phyloP scores from a whole-genome alignment of 2,888 invertebrate species.

The Lottia gigantea region DNA sequence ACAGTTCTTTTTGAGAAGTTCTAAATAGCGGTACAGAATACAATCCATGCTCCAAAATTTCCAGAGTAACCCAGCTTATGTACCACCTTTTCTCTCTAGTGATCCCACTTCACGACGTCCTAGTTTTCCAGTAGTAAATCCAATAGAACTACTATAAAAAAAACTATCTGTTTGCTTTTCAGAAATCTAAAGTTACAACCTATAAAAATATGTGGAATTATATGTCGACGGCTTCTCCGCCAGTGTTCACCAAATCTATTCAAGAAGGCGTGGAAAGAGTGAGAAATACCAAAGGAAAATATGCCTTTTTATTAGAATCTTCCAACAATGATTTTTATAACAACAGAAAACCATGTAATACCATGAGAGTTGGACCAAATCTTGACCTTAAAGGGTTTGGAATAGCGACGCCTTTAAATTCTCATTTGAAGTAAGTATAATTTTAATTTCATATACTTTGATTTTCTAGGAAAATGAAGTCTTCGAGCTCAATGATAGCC shows the following conservation, averaged over 20 bases:
- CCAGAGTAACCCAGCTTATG: too few relatives aligned
- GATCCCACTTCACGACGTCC: too few relatives aligned
- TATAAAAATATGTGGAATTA: conserved; percentile 95
- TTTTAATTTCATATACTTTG: not conserved
- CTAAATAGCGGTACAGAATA: too few relatives aligned
- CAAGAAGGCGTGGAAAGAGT: conserved; percentile 85
- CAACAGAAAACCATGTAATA: conserved; percentile 79
- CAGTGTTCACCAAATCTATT: conserved; percentile 83
- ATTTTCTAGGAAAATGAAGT: not conserved
- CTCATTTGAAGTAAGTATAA: conserved; percentile 38
- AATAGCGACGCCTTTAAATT: conserved; percentile 84
- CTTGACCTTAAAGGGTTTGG: conserved; percentile 89
- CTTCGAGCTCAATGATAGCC: too few relatives aligned
- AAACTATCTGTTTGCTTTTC: conserved; percentile 40
- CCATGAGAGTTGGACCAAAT: conserved; percentile 80
- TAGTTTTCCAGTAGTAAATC: too few relatives aligned
- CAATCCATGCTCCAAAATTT: too few relatives aligned
- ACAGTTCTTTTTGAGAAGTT: too few relatives aligned
- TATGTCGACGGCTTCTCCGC: conserved; percentile 84
- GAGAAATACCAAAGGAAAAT: conserved; percentile 74
- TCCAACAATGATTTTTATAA: conserved; percentile 84
- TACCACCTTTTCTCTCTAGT: too few relatives aligned
- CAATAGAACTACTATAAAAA: too few relatives aligned
- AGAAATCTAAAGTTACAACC: conserved; percentile 87
- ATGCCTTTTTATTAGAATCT: conserved; percentile 72